Base-by-base conservation (phyloP, 2,113 vertebrate species). In the Corydoras maculifer region DNA sequence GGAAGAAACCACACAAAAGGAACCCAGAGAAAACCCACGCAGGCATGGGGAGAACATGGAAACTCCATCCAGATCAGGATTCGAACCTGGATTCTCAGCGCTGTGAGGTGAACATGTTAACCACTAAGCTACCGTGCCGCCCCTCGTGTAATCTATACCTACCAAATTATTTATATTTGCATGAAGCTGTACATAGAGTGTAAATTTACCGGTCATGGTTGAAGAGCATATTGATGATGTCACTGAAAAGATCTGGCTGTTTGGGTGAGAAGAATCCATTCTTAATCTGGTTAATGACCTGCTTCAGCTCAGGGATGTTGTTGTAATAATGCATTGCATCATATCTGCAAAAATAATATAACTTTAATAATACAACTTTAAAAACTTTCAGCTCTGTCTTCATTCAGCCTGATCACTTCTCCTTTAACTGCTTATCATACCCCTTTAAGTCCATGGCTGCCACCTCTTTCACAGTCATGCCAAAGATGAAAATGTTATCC, bases 401-500 rank as follows among this genome's bases (percentile, higher is more conserved):
- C 18, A 25, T 25, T 31, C 1, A n/a, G 9, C 9, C 35, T 3
- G 51, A 12, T 63, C 3, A 35, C 8, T 25, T 13, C 2, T 70
- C n/a, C 54, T 18, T 50, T 8, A 87, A 87, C 18, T 25, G 18
- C 18, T 25, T 2, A 25, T 25, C 18, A 25, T 83, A 99, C 97
- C 97, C 96, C 68, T 86, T 84, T 70, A 76, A 87, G 83, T 99
- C 96, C 86, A 99, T 58, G 67, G 91, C 88, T 0, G 84, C 86
- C 68, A 99, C 95, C 0, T 97, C 95, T 15, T 93, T 88, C 68
- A 99, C 85, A 69, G 91, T 91, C 97, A 99, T 97, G 84, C 97
- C 96, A 0, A 98, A 99, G 81, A 99, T 99, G 84, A 99, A 99
- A 3, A 98, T 84, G 84, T 98, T 99, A 67, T 96, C 93, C 76